Conservation (phyloP, 2,888 invertebrate genomes). For the Altica lythri region DNA sequence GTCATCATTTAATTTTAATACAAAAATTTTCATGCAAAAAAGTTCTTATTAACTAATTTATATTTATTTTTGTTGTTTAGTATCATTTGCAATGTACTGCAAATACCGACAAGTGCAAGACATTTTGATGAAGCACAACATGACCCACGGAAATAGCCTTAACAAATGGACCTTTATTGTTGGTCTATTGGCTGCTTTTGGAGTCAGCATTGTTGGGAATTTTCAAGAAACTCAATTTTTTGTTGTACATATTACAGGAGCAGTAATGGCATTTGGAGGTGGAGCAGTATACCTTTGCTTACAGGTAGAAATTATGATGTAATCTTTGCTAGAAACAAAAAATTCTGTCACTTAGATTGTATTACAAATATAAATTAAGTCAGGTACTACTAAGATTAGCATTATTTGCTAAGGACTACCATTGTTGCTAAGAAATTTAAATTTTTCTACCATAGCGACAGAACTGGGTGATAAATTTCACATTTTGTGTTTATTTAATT, state of each 20-base stretch:
- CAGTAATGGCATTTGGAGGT: slow-evolving; percentile 62
- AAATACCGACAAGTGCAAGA: slow-evolving; percentile 39
- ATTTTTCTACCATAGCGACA: no score
- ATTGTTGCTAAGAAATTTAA: no score
- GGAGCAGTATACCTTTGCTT: slow-evolving; percentile 62
- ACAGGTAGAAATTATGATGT: slow-evolving; percentile 55
- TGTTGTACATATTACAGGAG: slow-evolving; percentile 63
- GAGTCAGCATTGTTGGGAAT: slow-evolving; percentile 64
- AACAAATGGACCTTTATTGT: slow-evolving; percentile 53
- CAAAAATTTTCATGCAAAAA: no score
- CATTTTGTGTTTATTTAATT: no score
- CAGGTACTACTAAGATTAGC: no score
- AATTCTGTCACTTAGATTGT: no score
- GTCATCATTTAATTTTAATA: no score
- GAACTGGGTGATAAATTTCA: no score
- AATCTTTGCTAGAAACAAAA: no score
- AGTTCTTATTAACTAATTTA: no score
- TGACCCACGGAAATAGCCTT: slow-evolving; percentile 28
- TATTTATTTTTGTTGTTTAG: slow-evolving; percentile 24
- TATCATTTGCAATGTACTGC: slow-evolving; percentile 35
- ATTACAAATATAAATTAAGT: no score
- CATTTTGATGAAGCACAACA: slow-evolving; percentile 33
- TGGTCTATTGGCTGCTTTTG: slow-evolving; percentile 61
- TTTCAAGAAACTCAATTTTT: slow-evolving; percentile 65
- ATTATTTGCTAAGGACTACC: no score